phyloP scores from a whole-genome alignment of 2,113 vertebrate genomes.

The Sakesphorus luctuosus region DNA sequence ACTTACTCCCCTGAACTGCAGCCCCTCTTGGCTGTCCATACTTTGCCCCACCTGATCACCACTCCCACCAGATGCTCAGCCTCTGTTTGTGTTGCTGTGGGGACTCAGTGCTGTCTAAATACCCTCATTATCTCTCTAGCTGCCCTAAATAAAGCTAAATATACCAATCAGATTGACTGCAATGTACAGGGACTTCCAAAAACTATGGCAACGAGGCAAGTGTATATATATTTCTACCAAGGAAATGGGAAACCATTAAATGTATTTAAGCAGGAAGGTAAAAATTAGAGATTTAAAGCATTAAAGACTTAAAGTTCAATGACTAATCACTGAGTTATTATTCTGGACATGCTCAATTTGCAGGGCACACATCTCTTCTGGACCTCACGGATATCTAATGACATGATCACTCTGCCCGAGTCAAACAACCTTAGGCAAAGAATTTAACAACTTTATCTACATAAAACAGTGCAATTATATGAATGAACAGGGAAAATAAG shows the following conservation, averaged over 20 bases:
- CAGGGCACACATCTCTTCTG: not conserved
- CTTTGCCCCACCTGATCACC: not conserved
- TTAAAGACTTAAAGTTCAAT: not conserved
- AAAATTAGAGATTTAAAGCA: not conserved
- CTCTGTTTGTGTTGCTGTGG: not conserved
- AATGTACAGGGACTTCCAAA: not conserved
- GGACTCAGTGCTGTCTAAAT: not conserved
- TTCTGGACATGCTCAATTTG: not conserved
- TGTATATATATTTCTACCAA: not conserved
- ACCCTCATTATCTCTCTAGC: not conserved
- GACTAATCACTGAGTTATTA: not conserved
- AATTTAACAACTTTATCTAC: not conserved
- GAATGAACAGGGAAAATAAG: not conserved
- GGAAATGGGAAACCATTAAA: not conserved
- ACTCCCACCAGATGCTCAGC: not conserved
- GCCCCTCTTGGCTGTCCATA: not conserved
- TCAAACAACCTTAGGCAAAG: not conserved
- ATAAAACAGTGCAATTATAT: not conserved
- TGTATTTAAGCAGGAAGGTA: not conserved
- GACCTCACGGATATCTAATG: not conserved
- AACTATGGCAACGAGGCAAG: not conserved
- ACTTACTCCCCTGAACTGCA: not conserved
- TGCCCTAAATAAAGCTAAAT: conserved; percentile 20
- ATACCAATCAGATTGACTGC: not conserved
- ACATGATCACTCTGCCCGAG: not conserved